Evolutionary conservation across 2,888 invertebrate species (phyloP), one percentile per base, ranked within the genome.

Genomic region (Drosophila rellima): DNA sequence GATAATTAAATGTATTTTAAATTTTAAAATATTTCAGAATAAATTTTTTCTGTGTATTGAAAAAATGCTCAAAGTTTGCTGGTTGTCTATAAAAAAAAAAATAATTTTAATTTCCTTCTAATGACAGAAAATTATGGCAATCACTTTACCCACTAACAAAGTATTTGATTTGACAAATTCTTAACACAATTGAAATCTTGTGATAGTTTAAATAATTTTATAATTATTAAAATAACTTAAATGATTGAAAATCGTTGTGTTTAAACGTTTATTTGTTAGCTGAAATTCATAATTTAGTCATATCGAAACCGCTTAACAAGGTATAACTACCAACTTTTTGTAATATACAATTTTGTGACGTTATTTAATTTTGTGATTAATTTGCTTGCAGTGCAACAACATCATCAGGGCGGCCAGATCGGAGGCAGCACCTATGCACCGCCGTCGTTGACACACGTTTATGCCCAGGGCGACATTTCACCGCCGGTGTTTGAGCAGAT

Each of bases 401-500:
- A 89, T 82, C 90, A 88, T 78, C 89, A 89, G 75, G 91, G 91
- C 80, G 91, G 90, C 63, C 26, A 26, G 26, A 66, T 80, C 29
- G 83, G 81, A 69, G 88, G 87, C 75, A 73, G 86, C 75, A 73
- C 82, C 75, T 88, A 88, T 51, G 82, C 93, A 78, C 92, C 90
- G 66, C 91, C 93, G 51, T 90, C 93, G 70, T 70, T 92, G 80
- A 91, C 91, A 84, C 92, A 92, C 70, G 93, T 93, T 52, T 94
- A 94, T 82, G 94, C 94, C 91, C 96, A 96, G 70, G 96, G 96
- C 85, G 95, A 96, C 89, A 96, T 96, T 78, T 96, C 97, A 77
- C 98, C 98, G 66, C 98, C 98, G 76, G 96, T 98, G 82, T 98
- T 98, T 93, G 98, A 98, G 93, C 97, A 98, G 93, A 97, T 98